Evolutionary conservation across 2,113 vertebrate genomes (phyloP).

Genomic region (Coptodon rendalli): DNA sequence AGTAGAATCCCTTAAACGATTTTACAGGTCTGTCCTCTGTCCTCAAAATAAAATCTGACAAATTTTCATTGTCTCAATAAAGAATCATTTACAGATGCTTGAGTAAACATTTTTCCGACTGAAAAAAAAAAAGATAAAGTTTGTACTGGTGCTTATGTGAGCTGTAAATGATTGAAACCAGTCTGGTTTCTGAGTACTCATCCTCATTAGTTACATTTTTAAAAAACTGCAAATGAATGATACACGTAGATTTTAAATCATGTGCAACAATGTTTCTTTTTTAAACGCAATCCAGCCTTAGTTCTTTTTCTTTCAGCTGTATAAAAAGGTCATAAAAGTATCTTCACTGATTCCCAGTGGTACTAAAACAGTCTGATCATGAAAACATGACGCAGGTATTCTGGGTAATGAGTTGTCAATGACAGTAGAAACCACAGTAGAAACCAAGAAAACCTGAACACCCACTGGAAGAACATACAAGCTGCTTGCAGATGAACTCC

Average conservation of each 20-base stretch:
- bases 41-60: neutral
- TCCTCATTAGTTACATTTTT: neutral
- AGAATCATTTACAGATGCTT: neutral
- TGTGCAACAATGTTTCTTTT: neutral
- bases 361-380: neutral
- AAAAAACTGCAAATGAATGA: neutral
- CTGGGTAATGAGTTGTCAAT: neutral
- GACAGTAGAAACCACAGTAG: neutral
- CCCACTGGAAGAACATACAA: neutral
- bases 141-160: neutral
- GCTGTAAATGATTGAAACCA: rapidly evolving
- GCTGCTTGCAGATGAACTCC: neutral
- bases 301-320: neutral
- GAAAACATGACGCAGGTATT: neutral
- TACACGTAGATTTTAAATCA: rapidly evolving
- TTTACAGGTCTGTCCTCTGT: neutral
- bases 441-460: neutral
- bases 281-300: neutral
- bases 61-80: neutral
- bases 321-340: neutral
- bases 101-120: neutral
- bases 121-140: neutral
- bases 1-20: neutral
- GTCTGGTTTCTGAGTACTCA: neutral
- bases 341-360: neutral